Evolutionary conservation across 2,113 vertebrate genomes (phyloP).

Genomic region (Dasyprocta punctata): DNA sequence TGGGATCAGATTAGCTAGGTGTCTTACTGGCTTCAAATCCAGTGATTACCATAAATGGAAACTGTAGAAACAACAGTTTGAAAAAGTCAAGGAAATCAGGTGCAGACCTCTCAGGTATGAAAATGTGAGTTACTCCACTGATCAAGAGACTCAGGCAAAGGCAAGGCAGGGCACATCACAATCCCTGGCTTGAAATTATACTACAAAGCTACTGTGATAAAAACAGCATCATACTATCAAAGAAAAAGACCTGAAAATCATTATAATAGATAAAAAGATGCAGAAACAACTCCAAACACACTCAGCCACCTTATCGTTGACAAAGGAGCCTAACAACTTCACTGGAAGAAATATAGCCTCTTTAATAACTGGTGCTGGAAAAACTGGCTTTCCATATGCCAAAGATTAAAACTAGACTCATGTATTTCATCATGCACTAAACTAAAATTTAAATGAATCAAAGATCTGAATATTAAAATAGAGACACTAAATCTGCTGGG

Average conservation of each 20-base stretch:
- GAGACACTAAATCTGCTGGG: background rate
- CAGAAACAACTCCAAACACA: background rate
- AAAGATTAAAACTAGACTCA: background rate
- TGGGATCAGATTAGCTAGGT: background rate
- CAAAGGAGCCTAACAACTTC: background rate
- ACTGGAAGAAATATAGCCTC: background rate
- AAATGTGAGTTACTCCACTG: background rate
- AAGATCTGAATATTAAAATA: background rate
- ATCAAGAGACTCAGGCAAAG: background rate
- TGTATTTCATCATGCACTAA: background rate
- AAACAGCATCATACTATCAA: background rate
- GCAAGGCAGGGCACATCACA: background rate
- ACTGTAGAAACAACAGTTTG: background rate
- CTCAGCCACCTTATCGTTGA: background rate
- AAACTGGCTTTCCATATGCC: background rate
- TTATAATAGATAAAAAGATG: background rate
- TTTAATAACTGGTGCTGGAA: background rate
- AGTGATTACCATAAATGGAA: background rate
- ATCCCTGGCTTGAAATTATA: background rate
- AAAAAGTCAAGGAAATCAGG: background rate
- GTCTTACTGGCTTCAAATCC: background rate
- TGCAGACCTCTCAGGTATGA: background rate
- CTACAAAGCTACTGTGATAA: background rate
- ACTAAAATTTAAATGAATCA: background rate
- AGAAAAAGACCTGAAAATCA: background rate